phyloP scores from a whole-genome alignment of 2,113 vertebrate species.

The Sceloporus undulatus region DNA sequence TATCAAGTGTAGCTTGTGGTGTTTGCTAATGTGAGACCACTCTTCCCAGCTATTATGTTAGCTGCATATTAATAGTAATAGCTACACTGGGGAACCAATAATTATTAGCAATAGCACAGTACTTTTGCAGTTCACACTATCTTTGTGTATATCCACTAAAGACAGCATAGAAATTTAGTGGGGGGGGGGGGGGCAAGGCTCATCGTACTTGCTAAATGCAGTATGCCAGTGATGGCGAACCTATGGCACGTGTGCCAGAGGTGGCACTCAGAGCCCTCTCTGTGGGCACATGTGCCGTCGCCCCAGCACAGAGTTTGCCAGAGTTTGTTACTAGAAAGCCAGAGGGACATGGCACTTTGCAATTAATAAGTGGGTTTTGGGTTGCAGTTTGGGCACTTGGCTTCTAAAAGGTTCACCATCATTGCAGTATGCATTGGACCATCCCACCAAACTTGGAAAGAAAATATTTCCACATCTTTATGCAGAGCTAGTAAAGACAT shows the following conservation, averaged over 20 bases:
- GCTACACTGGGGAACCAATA: background rate
- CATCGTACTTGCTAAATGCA: background rate
- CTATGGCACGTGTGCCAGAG: too few relatives aligned
- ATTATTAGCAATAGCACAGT: background rate
- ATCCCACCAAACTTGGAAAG: too few relatives aligned
- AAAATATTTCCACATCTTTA: background rate
- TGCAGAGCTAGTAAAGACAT: background rate
- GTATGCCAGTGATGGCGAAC: background rate
- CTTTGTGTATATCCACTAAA: background rate
- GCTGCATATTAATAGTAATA: conserved; percentile 12
- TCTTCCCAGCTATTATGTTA: background rate
- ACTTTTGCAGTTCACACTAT: background rate
- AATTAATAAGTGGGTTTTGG: too few relatives aligned
- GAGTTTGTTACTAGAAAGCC: too few relatives aligned
- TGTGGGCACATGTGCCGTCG: too few relatives aligned
- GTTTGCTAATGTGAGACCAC: background rate
- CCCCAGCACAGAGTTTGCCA: too few relatives aligned
- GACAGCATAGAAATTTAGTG: too few relatives aligned
- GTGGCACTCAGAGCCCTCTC: too few relatives aligned
- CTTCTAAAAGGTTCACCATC: too few relatives aligned
- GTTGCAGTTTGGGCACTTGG: too few relatives aligned
- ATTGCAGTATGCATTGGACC: background rate
- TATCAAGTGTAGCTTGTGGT: conserved; percentile 3
- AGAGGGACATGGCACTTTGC: too few relatives aligned
- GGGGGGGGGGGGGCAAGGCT: background rate